These are phyloP conservation scores for Drosophila cognata DNA, from an alignment of 2,888 invertebrate species.

Conservation along the genomic window DNA sequence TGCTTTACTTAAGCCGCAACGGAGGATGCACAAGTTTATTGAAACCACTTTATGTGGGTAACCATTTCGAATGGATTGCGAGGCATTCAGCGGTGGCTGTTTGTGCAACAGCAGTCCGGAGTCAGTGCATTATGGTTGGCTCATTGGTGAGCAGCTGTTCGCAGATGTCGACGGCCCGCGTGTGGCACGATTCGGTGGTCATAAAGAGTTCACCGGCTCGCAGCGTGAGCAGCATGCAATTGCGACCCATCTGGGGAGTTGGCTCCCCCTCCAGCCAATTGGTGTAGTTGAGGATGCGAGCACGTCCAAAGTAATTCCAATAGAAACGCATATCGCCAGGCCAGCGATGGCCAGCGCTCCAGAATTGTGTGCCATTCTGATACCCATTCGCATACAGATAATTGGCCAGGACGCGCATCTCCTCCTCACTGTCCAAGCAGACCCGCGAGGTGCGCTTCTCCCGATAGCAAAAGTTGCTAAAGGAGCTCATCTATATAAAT, in stretches of 20 bases:
- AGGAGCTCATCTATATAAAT: slow-evolving; percentile 55
- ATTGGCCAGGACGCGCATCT: slow-evolving; percentile 67
- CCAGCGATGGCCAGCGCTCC: slow-evolving; percentile 76
- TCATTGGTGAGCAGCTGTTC: slow-evolving; percentile 61
- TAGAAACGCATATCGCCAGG: slow-evolving; percentile 65
- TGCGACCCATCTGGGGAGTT: slow-evolving; percentile 57
- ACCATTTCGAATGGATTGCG: neutral
- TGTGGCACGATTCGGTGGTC: slow-evolving; percentile 64
- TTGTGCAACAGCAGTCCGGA: neutral
- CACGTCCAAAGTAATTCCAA: slow-evolving; percentile 73
- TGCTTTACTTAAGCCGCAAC: neutral
- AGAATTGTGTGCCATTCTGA: slow-evolving; percentile 62
- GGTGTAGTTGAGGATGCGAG: slow-evolving; percentile 62
- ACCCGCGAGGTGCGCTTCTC: slow-evolving; percentile 72
- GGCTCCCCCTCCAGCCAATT: slow-evolving; percentile 66
- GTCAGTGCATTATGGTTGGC: slow-evolving; percentile 62
- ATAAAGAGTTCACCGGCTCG: slow-evolving; percentile 53
- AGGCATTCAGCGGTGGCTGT: neutral
- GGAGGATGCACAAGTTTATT: neutral
- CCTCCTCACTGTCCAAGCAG: slow-evolving; percentile 63
- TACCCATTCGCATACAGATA: slow-evolving; percentile 59
- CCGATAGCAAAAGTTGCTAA: slow-evolving; percentile 67
- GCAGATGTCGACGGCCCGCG: slow-evolving; percentile 63
- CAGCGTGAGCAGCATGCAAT: slow-evolving; percentile 64
- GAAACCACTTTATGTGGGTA: neutral